Evolutionary conservation across 2,113 vertebrate genomes (phyloP).

Genomic region (Xiphorhynchus elegans): DNA sequence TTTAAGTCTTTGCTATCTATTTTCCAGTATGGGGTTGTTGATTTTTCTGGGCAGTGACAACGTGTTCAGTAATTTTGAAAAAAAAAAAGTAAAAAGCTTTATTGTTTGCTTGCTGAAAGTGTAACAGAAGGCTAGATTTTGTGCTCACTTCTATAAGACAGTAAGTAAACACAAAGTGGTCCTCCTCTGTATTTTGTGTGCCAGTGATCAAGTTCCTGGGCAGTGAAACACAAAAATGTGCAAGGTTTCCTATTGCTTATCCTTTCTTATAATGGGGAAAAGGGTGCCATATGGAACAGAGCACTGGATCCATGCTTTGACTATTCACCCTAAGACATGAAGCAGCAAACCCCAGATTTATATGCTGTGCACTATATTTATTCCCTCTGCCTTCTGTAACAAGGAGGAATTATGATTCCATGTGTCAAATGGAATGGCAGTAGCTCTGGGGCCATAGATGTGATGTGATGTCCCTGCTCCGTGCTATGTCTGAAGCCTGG

Average conservation of each 20-base stretch:
- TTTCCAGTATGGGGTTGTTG: not conserved
- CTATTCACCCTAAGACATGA: not conserved
- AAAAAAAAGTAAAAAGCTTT: not conserved
- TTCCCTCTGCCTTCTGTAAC: not conserved
- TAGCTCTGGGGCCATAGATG: not conserved
- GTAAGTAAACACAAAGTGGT: not conserved
- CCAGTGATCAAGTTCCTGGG: not conserved
- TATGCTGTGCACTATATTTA: not conserved
- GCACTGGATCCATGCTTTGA: not conserved
- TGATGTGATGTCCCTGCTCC: not conserved
- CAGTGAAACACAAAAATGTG: not conserved
- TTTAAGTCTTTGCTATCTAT: not conserved
- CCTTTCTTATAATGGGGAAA: not conserved
- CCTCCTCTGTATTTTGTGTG: not conserved
- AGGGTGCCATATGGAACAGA: not conserved
- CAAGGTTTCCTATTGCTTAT: not conserved
- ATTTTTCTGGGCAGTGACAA: not conserved
- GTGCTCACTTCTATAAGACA: not conserved
- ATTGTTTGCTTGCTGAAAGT: not conserved
- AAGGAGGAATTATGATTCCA: not conserved
- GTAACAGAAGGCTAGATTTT: not conserved
- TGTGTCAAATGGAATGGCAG: not conserved
- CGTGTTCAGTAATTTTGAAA: not conserved
- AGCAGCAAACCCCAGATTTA: not conserved
- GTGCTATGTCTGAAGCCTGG: not conserved